Percentiles rank a stretch among this genome's conserved stretches.
Conservation (phyloP, 2,113 vertebrate species). For the Rhagologus leucostigma region DNA sequence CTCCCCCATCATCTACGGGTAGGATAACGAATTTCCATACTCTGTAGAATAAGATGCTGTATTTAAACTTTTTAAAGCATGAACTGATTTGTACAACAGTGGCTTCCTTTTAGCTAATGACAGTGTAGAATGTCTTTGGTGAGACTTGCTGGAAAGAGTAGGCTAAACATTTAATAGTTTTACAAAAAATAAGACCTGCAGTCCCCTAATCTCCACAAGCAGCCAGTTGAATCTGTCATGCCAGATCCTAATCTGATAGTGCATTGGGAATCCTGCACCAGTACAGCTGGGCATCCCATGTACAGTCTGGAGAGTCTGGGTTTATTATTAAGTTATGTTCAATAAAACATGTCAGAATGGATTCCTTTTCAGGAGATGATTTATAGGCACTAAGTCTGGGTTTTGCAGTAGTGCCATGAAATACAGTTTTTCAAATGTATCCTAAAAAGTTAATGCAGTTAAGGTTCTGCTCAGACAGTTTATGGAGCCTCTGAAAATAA, state of each 20-base stretch:
- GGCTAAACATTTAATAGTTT: background rate
- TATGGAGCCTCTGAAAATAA: slow-evolving; percentile 59
- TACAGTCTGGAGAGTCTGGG: background rate
- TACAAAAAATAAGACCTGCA: background rate
- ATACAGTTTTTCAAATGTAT: slow-evolving; percentile 34
- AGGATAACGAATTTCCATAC: background rate
- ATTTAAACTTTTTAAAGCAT: background rate
- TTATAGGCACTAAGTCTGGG: background rate
- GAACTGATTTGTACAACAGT: background rate
- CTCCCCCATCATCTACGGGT: slow-evolving; percentile 1
- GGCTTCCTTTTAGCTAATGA: background rate
- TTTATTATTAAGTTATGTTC: slow-evolving; percentile 52
- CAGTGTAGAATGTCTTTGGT: background rate
- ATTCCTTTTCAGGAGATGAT: slow-evolving; percentile 42
- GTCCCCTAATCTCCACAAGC: background rate
- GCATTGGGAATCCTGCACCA: background rate
- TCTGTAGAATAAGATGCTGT: background rate
- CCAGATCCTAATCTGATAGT: slow-evolving; percentile 5
- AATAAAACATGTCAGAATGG: slow-evolving; percentile 42
- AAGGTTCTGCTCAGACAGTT: slow-evolving; percentile 43
- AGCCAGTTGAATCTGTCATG: slow-evolving; percentile 7
- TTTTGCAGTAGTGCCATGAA: slow-evolving; percentile 33
- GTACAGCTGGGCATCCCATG: background rate
- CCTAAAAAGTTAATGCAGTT: slow-evolving; percentile 65
- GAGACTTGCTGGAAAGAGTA: background rate